Conservation (phyloP, 2,888 invertebrate genomes). For the Tetranychus piercei region DNA sequence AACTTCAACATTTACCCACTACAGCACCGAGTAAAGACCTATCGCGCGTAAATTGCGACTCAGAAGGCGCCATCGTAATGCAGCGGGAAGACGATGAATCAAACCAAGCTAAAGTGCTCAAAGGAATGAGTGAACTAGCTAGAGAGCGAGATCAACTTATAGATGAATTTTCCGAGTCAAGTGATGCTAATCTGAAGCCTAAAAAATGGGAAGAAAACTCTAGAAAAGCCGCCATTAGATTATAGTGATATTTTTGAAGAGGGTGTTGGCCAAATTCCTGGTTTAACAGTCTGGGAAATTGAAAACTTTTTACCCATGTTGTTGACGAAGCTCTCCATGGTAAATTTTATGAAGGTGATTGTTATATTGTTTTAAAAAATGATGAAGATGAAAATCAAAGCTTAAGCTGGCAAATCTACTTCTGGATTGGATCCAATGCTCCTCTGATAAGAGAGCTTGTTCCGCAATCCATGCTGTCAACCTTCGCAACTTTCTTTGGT, state of each 20-base stretch:
- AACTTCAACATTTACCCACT: not conserved
- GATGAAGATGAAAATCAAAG: constrained; percentile 54
- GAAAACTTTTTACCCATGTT: constrained; percentile 91
- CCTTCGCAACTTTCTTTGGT: constrained; percentile 78
- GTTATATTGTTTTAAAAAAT: constrained; percentile 88
- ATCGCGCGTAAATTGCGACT: constrained; percentile 80
- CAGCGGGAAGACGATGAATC: constrained; percentile 51
- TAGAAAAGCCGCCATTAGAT: constrained; percentile 84
- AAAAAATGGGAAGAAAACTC: constrained; percentile 87
- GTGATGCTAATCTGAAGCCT: constrained; percentile 48
- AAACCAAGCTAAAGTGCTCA: constrained; percentile 68
- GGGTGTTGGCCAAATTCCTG: constrained; percentile 77
- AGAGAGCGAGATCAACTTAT: constrained; percentile 48
- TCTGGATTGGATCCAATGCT: constrained; percentile 93
- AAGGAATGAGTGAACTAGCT: constrained; percentile 66
- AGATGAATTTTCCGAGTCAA: constrained; percentile 20
- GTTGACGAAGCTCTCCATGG: constrained; percentile 67
- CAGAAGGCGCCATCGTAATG: constrained; percentile 56
- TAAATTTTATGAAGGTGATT: constrained; percentile 97
- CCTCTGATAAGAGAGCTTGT: constrained; percentile 79
- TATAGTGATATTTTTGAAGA: constrained; percentile 92
- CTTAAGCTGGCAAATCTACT: constrained; percentile 85
- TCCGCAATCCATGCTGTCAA: constrained; percentile 98
- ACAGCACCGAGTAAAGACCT: constrained; percentile 54
- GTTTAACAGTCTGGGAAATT: constrained; percentile 92